Evolutionary conservation across 2,797 vertebrate species (phyloP).

Genomic region (Merluccius polli): DNA sequence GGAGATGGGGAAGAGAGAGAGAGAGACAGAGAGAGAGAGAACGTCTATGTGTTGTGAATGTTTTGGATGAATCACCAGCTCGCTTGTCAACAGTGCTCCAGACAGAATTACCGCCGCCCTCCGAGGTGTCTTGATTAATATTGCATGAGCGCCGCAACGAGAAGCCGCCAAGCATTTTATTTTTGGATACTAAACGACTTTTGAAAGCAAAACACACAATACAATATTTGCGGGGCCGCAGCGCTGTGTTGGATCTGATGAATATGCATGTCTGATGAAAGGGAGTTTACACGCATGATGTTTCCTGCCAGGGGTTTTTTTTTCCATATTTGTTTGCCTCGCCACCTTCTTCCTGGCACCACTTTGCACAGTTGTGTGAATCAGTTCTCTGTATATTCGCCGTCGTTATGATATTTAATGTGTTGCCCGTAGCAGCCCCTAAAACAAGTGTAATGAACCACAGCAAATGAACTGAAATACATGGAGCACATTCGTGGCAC

Average conservation of each 20-base stretch:
- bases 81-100: constrained; percentile 16
- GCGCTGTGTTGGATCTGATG: no score
- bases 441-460: neutral
- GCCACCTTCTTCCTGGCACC: neutral
- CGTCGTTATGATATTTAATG: neutral
- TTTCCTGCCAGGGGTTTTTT: neutral
- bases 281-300: neutral
- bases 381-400: neutral
- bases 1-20: neutral
- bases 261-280: neutral
- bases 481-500: neutral
- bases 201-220: neutral
- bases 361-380: neutral
- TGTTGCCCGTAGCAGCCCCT: neutral
- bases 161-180: constrained; percentile 14
- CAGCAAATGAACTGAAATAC: neutral
- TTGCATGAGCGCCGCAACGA: constrained; percentile 29
- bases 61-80: neutral
- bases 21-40: no score
- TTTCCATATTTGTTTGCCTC: neutral
- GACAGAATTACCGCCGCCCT: constrained; percentile 29
- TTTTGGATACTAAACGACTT: neutral
- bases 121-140: constrained; percentile 42
- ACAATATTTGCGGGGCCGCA: neutral
- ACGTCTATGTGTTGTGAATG: neutral